phyloP scores from a whole-genome alignment of 1,140 invertebrate genomes.

The Leptestheria dahalacensis region DNA sequence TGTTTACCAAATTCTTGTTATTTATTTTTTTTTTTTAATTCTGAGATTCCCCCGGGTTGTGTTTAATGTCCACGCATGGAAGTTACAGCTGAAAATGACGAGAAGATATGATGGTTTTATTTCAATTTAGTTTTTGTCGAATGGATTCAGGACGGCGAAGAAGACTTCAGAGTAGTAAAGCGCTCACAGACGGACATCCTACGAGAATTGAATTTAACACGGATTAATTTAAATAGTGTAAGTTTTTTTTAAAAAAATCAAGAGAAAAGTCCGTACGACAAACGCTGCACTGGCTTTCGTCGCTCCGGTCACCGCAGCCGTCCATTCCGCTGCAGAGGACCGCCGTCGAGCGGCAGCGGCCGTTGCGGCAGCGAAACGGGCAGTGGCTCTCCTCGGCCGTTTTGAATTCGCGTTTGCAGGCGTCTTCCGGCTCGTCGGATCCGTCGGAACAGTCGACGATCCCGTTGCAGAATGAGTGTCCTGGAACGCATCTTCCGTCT shows the following conservation, averaged over 20 bases:
- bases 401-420: conserved; percentile 32
- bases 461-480: conserved; percentile 80
- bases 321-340: conserved; percentile 72
- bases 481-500: conserved; percentile 67
- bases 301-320: conserved; percentile 75
- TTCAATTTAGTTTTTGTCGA: no score
- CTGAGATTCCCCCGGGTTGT: no score
- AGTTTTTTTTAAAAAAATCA: no score
- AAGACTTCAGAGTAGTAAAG: no score
- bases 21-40: no score
- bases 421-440: conserved; percentile 60
- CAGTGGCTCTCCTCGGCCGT: conserved; percentile 33
- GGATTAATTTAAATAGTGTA: no score
- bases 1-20: no score
- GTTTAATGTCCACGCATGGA: no score
- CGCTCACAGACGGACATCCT: conserved; percentile 3
- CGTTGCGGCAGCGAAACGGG: conserved; percentile 66
- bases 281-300: conserved; percentile 64
- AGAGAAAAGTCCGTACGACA: conserved; percentile 47
- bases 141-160: no score
- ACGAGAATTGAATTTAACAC: no score
- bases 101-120: no score
- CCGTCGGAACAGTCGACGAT: conserved; percentile 67
- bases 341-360: conserved; percentile 67
- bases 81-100: no score